Evolutionary conservation across 2,888 invertebrate species (phyloP).

Genomic region (Spialia ferax): DNA sequence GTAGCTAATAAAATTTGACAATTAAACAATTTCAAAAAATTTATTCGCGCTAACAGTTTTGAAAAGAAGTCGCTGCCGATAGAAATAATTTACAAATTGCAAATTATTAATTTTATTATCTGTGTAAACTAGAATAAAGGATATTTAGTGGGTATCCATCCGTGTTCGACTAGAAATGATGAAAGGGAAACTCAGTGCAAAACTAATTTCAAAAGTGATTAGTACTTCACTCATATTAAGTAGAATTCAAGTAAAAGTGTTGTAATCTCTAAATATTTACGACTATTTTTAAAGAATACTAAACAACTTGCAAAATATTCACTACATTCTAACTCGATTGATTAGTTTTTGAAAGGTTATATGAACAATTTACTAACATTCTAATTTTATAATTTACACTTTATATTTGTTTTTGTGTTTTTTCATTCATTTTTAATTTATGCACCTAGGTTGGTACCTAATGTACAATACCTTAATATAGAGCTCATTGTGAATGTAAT

Average conservation of each 20-base stretch:
- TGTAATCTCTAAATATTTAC: conserved; percentile 6
- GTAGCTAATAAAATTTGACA: background rate
- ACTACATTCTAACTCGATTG: conserved; percentile 26
- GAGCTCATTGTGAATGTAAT: background rate
- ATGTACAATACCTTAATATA: background rate
- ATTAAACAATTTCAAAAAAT: background rate
- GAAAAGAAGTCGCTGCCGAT: background rate
- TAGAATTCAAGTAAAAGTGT: conserved; percentile 8
- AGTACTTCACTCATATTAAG: background rate
- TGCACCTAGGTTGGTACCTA: background rate
- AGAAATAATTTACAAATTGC: conserved; percentile 5
- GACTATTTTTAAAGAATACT: conserved; percentile 6
- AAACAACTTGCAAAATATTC: conserved; percentile 6
- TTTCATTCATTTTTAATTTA: background rate
- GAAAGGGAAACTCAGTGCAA: conserved; percentile 25
- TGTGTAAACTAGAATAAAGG: conserved; percentile 36
- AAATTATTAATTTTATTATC: conserved; percentile 19
- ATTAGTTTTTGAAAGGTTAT: conserved; percentile 1
- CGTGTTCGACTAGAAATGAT: conserved; percentile 14
- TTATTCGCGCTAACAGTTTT: background rate
- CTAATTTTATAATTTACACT: background rate
- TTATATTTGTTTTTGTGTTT: conserved; percentile 19
- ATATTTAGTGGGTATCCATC: conserved; percentile 12
- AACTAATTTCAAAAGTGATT: conserved; percentile 25
- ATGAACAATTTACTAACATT: background rate